A percentile compares a stretch with the other conserved stretches of the same genome.
Evolutionary conservation across 2,888 invertebrate genomes (phyloP).

Genomic region (Sericinus montela): DNA sequence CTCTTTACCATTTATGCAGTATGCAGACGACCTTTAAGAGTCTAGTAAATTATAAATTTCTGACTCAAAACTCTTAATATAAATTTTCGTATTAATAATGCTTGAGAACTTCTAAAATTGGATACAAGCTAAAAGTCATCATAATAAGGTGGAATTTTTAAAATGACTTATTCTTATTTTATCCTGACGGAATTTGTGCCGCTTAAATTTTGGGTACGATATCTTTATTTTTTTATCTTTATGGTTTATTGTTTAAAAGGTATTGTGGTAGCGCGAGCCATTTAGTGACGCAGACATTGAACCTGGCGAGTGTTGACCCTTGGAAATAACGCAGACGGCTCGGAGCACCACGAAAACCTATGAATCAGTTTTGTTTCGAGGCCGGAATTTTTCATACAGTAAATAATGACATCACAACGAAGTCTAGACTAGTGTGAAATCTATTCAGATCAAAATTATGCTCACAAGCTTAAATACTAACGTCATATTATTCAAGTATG

Average conservation of each 20-base stretch:
- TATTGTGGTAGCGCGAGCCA: slow-evolving; percentile 48
- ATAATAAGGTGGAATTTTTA: slow-evolving; percentile 29
- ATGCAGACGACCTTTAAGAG: too few species aligned
- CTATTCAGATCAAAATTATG: slow-evolving; percentile 6
- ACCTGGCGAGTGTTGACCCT: slow-evolving; percentile 58
- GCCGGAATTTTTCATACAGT: slow-evolving; percentile 30
- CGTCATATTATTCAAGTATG: neutral
- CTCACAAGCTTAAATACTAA: neutral
- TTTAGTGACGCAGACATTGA: slow-evolving; percentile 58
- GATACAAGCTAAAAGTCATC: slow-evolving; percentile 31
- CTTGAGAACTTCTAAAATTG: slow-evolving; percentile 26
- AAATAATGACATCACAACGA: slow-evolving; percentile 35
- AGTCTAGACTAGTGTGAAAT: slow-evolving; percentile 1
- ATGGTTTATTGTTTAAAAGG: slow-evolving; percentile 59
- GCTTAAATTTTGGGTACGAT: slow-evolving; percentile 54
- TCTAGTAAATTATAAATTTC: too few species aligned
- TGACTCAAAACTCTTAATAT: too few species aligned
- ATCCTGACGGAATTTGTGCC: slow-evolving; percentile 29
- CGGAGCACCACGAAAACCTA: slow-evolving; percentile 37
- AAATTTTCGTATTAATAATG: slow-evolving; percentile 10
- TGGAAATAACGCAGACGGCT: slow-evolving; percentile 43
- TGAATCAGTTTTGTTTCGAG: slow-evolving; percentile 53
- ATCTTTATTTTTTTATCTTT: slow-evolving; percentile 47
- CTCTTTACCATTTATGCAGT: too few species aligned
- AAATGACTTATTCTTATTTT: slow-evolving; percentile 29